Percentiles rank a stretch among this genome's conserved stretches.
Evolutionary conservation across 1,140 invertebrate genomes (phyloP).

Genomic region (Tetramorium simillimum): DNA sequence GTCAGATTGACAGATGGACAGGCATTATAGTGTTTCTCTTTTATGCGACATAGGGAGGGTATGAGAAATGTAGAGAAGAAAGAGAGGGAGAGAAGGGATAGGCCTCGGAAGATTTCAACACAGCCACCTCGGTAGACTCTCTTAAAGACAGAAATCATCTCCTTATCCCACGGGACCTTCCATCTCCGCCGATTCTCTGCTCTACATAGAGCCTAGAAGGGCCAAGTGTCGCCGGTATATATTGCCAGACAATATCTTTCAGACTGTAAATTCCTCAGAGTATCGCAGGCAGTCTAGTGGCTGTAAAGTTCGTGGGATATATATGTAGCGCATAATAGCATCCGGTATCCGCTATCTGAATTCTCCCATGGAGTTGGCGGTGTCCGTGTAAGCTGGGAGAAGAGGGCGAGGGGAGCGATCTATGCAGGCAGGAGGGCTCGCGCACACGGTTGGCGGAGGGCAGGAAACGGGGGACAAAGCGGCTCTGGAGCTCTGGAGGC

Average conservation of each 20-base stretch:
- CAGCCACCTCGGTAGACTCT: constrained; percentile 46
- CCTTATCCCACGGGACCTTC: constrained; percentile 55
- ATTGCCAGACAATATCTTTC: constrained; percentile 48
- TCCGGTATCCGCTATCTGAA: constrained; percentile 55
- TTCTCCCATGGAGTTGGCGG: constrained; percentile 18
- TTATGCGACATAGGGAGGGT: background rate
- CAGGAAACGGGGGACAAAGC: background rate
- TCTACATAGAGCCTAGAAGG: constrained; percentile 56
- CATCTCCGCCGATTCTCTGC: constrained; percentile 51
- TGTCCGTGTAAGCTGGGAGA: background rate
- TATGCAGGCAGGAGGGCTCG: background rate
- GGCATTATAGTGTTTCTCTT: constrained; percentile 61
- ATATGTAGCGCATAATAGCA: constrained; percentile 37
- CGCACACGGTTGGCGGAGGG: background rate
- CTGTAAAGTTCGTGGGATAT: constrained; percentile 53
- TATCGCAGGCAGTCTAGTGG: constrained; percentile 29
- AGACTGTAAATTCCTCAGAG: constrained; percentile 61
- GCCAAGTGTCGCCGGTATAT: constrained; percentile 25
- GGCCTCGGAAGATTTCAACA: constrained; percentile 21
- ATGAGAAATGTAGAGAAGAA: background rate
- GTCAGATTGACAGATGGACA: constrained; percentile 65
- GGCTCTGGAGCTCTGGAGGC: background rate
- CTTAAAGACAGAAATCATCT: constrained; percentile 70
- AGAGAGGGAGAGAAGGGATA: background rate
- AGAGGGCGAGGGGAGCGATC: background rate